Percentiles rank a stretch among this genome's conserved stretches.
Conservation (phyloP, 2,888 invertebrate species). For the Netelia melanura region DNA sequence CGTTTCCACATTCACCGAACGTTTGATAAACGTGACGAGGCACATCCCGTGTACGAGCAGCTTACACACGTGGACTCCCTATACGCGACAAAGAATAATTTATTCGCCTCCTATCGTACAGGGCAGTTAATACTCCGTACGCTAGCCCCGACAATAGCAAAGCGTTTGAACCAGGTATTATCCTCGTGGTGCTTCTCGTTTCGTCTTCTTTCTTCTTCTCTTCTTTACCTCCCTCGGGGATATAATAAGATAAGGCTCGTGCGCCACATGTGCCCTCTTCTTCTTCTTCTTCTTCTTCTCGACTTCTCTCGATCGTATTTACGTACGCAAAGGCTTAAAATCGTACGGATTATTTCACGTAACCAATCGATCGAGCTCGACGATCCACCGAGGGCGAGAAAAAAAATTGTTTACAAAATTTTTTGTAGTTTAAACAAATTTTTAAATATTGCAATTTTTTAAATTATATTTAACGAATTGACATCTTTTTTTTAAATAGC, state of each 20-base stretch:
- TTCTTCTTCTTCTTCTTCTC: background rate
- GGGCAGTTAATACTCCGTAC: constrained; percentile 39
- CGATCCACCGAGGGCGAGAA: background rate
- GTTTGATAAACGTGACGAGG: constrained; percentile 61
- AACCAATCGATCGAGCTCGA: background rate
- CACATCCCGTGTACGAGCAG: background rate
- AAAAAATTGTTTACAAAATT: background rate
- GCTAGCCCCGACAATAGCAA: constrained; percentile 17
- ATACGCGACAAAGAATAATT: constrained; percentile 55
- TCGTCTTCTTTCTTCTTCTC: constrained; percentile 17
- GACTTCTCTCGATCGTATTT: constrained; percentile 1
- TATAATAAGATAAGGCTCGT: background rate
- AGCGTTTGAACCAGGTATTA: constrained; percentile 35
- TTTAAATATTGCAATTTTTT: too few species aligned
- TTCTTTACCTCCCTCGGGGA: constrained; percentile 23
- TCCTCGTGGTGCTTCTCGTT: constrained; percentile 7
- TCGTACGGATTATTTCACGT: background rate
- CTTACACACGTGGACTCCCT: constrained; percentile 31
- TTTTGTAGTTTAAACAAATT: too few species aligned
- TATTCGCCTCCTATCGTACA: constrained; percentile 33
- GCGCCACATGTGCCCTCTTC: background rate
- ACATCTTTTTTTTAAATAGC: too few species aligned
- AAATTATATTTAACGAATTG: too few species aligned
- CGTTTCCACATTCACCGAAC: constrained; percentile 58
- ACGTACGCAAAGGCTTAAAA: background rate